phyloP scores from a whole-genome alignment of 1,140 invertebrate species.

The Diorhabda sublineata region DNA sequence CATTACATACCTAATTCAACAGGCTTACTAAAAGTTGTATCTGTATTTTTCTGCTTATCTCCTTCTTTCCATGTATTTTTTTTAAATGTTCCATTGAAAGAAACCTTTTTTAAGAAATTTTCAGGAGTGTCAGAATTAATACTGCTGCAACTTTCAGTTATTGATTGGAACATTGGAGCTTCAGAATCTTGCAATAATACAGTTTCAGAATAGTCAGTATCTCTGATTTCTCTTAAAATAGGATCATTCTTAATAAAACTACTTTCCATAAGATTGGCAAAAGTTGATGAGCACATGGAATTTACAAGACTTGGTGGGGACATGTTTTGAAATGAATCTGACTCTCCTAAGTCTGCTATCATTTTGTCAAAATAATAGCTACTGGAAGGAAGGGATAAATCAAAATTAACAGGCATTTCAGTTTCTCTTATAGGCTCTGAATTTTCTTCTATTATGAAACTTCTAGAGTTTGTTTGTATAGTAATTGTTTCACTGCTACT shows the following conservation, averaged over 20 bases:
- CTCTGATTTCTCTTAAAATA: conserved; percentile 42
- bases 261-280: conserved; percentile 45
- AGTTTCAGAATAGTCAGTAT: conserved; percentile 40
- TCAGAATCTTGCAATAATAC: conserved; percentile 39
- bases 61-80: conserved; percentile 17
- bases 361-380: conserved; percentile 43
- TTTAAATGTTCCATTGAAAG: conserved; percentile 24
- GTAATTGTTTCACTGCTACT: conserved; percentile 22
- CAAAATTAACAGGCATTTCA: conserved; percentile 39
- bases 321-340: conserved; percentile 45
- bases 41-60: not conserved
- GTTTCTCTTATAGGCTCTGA: not conserved
- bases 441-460: conserved; percentile 12
- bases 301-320: conserved; percentile 45
- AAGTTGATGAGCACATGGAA: conserved; percentile 46
- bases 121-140: conserved; percentile 40
- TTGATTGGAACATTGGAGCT: conserved; percentile 40
- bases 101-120: conserved; percentile 37
- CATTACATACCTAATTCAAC: no score
- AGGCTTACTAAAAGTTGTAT: no score
- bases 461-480: conserved; percentile 7
- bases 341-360: conserved; percentile 25
- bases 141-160: conserved; percentile 43
- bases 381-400: conserved; percentile 39
- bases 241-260: conserved; percentile 46